A percentile compares a stretch with the other conserved stretches of the same genome.
phyloP scores from a whole-genome alignment of 1,140 invertebrate genomes.

The Spodoptera frugiperda region DNA sequence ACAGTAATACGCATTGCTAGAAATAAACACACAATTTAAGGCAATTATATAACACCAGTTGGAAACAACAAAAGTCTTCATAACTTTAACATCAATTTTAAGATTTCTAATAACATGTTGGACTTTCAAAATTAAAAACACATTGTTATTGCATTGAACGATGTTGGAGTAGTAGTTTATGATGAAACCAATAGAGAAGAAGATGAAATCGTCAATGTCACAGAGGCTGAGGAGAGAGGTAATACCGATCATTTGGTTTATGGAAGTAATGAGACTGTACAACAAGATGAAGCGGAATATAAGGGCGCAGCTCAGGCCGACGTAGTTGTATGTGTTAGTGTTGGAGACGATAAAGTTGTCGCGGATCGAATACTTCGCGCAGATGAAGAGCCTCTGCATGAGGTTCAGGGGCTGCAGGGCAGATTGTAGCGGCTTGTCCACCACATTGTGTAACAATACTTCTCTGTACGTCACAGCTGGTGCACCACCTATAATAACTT shows the following conservation, averaged over 20 bases:
- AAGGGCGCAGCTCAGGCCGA: background rate
- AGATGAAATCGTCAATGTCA: background rate
- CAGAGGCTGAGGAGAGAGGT: background rate
- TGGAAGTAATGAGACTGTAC: background rate
- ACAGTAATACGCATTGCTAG: background rate
- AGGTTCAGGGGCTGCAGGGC: slow-evolving; percentile 2
- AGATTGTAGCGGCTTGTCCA: slow-evolving; percentile 13
- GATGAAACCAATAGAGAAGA: slow-evolving; percentile 7
- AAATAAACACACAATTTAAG: background rate
- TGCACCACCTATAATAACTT: background rate
- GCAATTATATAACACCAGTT: background rate
- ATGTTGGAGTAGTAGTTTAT: background rate
- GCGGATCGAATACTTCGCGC: slow-evolving; percentile 28
- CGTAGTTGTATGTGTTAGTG: background rate
- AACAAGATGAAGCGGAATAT: background rate
- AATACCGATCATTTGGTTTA: no score
- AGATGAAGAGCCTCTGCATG: slow-evolving; percentile 9
- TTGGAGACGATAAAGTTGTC: slow-evolving; percentile 39
- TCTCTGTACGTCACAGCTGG: background rate
- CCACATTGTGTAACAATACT: slow-evolving; percentile 18
- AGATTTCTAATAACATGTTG: background rate
- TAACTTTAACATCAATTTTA: background rate
- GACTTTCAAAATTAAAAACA: slow-evolving; percentile 11
- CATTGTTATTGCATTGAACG: background rate
- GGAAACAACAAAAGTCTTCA: background rate